These are phyloP conservation scores for Eugnorisma glareosa DNA, from an alignment of 2,888 invertebrate genomes.

Conservation along the genomic window DNA sequence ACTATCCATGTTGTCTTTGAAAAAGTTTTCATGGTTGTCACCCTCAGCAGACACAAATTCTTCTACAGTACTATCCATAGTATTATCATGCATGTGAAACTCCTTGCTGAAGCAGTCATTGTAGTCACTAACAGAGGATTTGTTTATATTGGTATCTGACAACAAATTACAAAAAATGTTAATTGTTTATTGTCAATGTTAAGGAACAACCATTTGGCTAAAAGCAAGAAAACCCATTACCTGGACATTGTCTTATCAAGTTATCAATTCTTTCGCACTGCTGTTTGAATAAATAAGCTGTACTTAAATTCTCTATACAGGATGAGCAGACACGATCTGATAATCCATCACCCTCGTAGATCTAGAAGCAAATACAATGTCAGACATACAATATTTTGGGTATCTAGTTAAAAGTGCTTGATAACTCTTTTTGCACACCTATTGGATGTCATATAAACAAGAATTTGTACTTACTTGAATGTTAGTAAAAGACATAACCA, in stretches of 20 bases:
- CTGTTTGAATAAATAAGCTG: conserved; percentile 86
- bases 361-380: conserved; percentile 73
- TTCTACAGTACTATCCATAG: conserved; percentile 75
- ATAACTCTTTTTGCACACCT: background rate
- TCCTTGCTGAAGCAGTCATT: conserved; percentile 84
- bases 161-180: conserved; percentile 13
- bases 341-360: conserved; percentile 86
- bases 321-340: conserved; percentile 86
- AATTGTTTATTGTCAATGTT: background rate
- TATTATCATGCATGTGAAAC: conserved; percentile 83
- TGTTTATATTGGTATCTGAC: conserved; percentile 79
- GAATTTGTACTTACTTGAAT: conserved; percentile 78
- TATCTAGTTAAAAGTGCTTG: background rate
- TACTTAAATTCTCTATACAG: conserved; percentile 87
- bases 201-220: background rate
- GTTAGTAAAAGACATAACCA: conserved; percentile 88
- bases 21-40: conserved; percentile 83
- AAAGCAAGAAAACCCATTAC: conserved; percentile 66
- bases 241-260: conserved; percentile 81
- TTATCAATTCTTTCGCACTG: conserved; percentile 86
- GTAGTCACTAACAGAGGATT: conserved; percentile 78
- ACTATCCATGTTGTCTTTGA: conserved; percentile 72
- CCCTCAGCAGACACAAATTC: conserved; percentile 77
- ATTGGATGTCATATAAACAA: background rate
- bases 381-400: background rate